These are phyloP conservation scores for Butorides virescens DNA, from an alignment of 2,113 vertebrate genomes.

Conservation along the genomic window DNA sequence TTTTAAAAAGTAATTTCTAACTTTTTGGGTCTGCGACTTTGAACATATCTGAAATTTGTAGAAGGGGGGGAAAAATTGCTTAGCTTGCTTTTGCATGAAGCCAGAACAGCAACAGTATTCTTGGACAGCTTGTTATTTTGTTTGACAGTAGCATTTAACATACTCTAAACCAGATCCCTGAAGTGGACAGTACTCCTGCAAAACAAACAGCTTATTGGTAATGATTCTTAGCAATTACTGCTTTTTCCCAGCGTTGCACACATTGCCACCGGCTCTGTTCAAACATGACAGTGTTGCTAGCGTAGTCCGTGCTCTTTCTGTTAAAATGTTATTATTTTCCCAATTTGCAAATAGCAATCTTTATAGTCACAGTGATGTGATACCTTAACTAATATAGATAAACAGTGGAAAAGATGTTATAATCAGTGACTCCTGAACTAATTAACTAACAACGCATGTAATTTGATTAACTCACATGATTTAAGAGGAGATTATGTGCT, in stretches of 20 bases:
- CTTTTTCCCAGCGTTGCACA: not conserved
- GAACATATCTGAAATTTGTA: not conserved
- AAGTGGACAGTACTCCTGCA: not conserved
- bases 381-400: conserved; percentile 13
- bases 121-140: conserved; percentile 11
- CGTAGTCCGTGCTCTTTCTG: not conserved
- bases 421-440: conserved; percentile 60
- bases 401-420: conserved; percentile 14
- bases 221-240: not conserved
- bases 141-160: not conserved
- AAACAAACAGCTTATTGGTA: not conserved
- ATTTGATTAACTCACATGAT: conserved; percentile 74
- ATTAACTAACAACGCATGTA: conserved; percentile 72
- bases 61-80: not conserved
- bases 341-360: not conserved
- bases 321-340: not conserved
- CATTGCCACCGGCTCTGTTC: not conserved
- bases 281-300: not conserved
- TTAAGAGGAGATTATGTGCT: conserved; percentile 58
- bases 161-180: not conserved
- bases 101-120: not conserved
- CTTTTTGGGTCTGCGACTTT: not conserved
- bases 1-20: not conserved
- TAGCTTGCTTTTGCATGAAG: not conserved
- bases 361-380: not conserved